These are phyloP conservation scores for Scolanthus callimorphus DNA, from an alignment of 92 coral and sea anemone genomes.

Conservation along the genomic window DNA sequence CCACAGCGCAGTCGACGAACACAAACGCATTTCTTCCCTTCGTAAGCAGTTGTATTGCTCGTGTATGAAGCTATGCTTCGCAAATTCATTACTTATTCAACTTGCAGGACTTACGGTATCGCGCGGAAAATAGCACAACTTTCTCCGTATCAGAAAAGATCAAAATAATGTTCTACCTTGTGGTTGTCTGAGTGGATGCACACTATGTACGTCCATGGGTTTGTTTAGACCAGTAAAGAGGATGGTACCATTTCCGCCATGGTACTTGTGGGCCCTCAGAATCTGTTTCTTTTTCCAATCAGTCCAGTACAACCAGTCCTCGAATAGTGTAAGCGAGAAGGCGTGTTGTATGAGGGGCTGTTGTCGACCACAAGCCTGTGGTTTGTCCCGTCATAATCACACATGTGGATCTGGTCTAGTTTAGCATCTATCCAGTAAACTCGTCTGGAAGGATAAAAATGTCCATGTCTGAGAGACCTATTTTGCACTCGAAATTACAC, in stretches of 20 bases:
- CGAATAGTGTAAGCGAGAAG: conserved; percentile 71
- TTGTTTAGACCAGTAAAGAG: conserved; percentile 25
- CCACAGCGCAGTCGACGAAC: no score
- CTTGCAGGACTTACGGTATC: no score
- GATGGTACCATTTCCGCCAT: conserved; percentile 51
- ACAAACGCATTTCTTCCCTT: no score
- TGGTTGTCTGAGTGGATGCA: conserved; percentile 91
- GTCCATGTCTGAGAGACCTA: no score
- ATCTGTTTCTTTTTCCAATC: conserved; percentile 66
- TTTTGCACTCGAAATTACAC: no score
- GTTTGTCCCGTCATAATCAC: conserved; percentile 74
- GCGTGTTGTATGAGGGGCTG: conserved; percentile 44
- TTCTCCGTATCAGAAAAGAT: no score
- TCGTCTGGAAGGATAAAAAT: conserved; percentile 49
- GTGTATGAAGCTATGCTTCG: no score
- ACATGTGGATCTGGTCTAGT: conserved; percentile 63
- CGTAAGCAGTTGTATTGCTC: no score
- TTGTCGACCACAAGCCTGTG: conserved; percentile 57
- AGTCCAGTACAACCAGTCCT: conserved; percentile 80
- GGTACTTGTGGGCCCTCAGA: conserved; percentile 48
- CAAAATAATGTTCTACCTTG: conserved; percentile 61
- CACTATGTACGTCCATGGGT: conserved; percentile 82
- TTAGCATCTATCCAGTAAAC: conserved; percentile 93
- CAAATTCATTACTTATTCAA: no score
- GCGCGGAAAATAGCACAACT: no score